Evolutionary conservation across 2,888 invertebrate species (phyloP).

Genomic region (Tanytarsus gracilentus): DNA sequence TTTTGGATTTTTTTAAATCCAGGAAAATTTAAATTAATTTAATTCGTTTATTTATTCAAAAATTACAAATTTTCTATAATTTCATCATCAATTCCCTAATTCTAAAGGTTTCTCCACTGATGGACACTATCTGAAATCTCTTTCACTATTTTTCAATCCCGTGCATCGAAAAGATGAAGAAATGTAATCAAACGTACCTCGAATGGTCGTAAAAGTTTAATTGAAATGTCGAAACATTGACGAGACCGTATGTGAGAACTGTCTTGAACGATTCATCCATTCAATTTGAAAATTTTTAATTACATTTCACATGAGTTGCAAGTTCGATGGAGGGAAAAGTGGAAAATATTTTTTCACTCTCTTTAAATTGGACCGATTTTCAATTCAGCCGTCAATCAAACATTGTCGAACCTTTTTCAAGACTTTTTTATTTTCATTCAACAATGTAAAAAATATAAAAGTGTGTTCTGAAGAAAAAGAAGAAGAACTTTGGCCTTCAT

Average conservation of each 20-base stretch:
- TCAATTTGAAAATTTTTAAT: constrained; percentile 3
- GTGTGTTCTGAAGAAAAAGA: neutral
- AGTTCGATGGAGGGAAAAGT: neutral
- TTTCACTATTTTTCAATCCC: too few species aligned
- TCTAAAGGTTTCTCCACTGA: neutral
- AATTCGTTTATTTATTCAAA: too few species aligned
- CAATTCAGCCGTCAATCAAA: neutral
- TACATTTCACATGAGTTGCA: neutral
- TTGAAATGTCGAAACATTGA: constrained; percentile 7
- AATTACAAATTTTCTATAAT: too few species aligned
- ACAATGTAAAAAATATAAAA: neutral
- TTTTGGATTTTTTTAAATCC: too few species aligned
- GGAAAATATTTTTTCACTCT: neutral
- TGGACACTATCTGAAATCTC: neutral
- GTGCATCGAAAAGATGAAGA: constrained; percentile 16
- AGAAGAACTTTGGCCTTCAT: neutral
- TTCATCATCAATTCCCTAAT: too few species aligned
- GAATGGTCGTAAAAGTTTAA: constrained; percentile 9
- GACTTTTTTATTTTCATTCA: neutral
- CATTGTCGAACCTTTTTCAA: neutral
- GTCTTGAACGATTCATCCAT: neutral
- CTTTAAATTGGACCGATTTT: constrained; percentile 2
- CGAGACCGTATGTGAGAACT: neutral
- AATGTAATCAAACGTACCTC: constrained; percentile 19
- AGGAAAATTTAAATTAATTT: too few species aligned